phyloP scores from a whole-genome alignment of 2,797 vertebrate species.

The Melanogrammus aeglefinus region DNA sequence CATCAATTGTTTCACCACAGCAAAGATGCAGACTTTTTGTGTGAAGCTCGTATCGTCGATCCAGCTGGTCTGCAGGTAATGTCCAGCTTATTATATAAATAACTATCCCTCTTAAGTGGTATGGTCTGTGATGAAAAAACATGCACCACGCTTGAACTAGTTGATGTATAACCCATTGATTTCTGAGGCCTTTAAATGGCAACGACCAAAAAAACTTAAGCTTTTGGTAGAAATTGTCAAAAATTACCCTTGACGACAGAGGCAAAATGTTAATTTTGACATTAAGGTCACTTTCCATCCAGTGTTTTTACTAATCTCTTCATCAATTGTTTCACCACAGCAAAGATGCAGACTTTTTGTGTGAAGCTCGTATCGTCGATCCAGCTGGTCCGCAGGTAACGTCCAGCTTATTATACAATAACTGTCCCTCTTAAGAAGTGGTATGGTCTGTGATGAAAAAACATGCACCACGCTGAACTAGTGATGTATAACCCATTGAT shows the following conservation, averaged over 20 bases:
- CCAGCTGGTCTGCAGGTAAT: too few species aligned
- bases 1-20: neutral
- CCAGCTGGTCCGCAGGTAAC: neutral
- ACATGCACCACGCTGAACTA: slow-evolving; percentile 14
- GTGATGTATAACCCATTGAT: slow-evolving; percentile 1
- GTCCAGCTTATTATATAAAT: too few species aligned
- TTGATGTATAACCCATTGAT: slow-evolving; percentile 6
- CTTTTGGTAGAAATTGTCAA: too few species aligned
- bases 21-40: too few species aligned
- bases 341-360: neutral
- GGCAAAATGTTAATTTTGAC: neutral
- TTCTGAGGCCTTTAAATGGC: neutral
- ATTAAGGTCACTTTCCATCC: neutral
- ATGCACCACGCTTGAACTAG: slow-evolving; percentile 12
- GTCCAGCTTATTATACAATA: neutral
- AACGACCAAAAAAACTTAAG: neutral
- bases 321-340: neutral
- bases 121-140: slow-evolving; percentile 8
- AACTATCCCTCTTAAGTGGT: too few species aligned
- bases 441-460: slow-evolving; percentile 6
- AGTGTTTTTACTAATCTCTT: neutral
- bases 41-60: too few species aligned
- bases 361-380: neutral
- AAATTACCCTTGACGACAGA: neutral
- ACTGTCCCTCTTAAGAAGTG: too few species aligned